A percentile compares a stretch with the other conserved stretches of the same genome.
phyloP scores from a whole-genome alignment of 1,140 invertebrate species.

The Cepaea nemoralis region DNA sequence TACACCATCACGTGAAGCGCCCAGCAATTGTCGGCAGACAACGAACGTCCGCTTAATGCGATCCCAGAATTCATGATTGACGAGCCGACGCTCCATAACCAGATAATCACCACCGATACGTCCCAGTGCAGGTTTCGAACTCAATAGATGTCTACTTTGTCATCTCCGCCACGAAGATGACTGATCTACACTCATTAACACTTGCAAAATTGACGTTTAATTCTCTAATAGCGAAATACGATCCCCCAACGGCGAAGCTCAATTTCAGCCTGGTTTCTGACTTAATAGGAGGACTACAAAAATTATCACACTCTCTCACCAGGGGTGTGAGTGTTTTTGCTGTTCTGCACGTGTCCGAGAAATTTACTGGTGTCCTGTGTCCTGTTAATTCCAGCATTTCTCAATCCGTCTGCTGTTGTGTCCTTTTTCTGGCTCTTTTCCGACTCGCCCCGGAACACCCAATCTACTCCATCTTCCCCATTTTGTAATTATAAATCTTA shows the following conservation, averaged over 20 bases:
- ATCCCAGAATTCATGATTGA: too few species aligned
- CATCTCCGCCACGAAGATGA: too few species aligned
- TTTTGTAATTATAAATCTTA: constrained; percentile 10
- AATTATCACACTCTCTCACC: neutral
- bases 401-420: neutral
- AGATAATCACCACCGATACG: too few species aligned
- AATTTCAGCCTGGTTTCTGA: neutral
- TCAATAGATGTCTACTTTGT: too few species aligned
- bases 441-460: neutral
- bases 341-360: neutral
- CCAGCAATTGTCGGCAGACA: too few species aligned
- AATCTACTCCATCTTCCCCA: neutral
- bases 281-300: neutral
- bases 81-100: too few species aligned
- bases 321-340: neutral
- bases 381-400: neutral
- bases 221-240: neutral
- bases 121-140: too few species aligned
- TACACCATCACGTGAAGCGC: too few species aligned
- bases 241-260: neutral
- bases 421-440: neutral
- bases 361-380: neutral
- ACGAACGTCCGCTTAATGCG: too few species aligned
- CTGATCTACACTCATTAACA: neutral
- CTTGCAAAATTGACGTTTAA: neutral